A percentile compares a stretch with the other conserved stretches of the same genome.
Evolutionary conservation across 2,888 invertebrate genomes (phyloP).

Genomic region (Gari tellinella): DNA sequence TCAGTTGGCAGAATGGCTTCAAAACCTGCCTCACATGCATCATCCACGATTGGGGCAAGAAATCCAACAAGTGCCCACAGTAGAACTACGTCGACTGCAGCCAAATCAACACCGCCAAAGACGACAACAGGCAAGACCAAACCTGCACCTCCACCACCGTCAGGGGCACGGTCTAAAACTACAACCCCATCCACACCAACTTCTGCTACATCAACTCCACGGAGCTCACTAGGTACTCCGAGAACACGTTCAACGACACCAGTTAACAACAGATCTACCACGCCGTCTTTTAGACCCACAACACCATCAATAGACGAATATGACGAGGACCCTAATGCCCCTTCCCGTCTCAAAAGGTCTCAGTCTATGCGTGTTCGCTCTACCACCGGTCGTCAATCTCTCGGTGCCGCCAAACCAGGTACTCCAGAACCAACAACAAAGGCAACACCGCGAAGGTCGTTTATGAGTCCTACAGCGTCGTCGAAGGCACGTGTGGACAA

Average conservation of each 20-base stretch:
- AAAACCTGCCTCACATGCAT: slow-evolving; percentile 52
- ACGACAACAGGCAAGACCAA: slow-evolving; percentile 33
- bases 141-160: slow-evolving; percentile 36
- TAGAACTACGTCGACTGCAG: slow-evolving; percentile 25
- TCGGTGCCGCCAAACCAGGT: slow-evolving; percentile 29
- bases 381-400: slow-evolving; percentile 37
- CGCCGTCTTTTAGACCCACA: slow-evolving; percentile 34
- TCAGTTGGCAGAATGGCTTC: slow-evolving; percentile 40
- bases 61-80: slow-evolving; percentile 18
- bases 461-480: slow-evolving; percentile 75
- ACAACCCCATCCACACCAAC: slow-evolving; percentile 18
- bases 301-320: slow-evolving; percentile 56
- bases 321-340: slow-evolving; percentile 41
- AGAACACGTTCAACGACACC: slow-evolving; percentile 41
- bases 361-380: slow-evolving; percentile 63
- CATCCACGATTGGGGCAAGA: slow-evolving; percentile 49
- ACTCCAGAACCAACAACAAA: slow-evolving; percentile 40
- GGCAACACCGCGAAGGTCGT: slow-evolving; percentile 57
- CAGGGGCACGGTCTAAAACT: slow-evolving; percentile 8
- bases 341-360: slow-evolving; percentile 55
- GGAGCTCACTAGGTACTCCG: slow-evolving; percentile 31
- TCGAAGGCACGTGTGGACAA: slow-evolving; percentile 64
- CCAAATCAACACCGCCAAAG: slow-evolving; percentile 29
- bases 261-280: slow-evolving; percentile 35
- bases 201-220: slow-evolving; percentile 21